These are phyloP conservation scores for Meiosimyza decipiens DNA, from an alignment of 2,888 invertebrate genomes.

Conservation along the genomic window DNA sequence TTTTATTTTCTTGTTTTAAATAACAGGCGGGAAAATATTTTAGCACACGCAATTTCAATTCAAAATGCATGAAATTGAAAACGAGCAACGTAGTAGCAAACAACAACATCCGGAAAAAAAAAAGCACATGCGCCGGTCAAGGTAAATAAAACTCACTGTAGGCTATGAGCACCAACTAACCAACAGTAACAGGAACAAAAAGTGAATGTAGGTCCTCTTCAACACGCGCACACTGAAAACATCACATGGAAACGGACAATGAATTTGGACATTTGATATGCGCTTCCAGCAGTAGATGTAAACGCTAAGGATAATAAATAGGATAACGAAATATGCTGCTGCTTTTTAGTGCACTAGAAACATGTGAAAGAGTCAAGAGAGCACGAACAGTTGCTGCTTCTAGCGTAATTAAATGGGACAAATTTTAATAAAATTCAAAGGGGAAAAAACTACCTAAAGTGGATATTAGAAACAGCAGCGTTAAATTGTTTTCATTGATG, in stretches of 20 bases:
- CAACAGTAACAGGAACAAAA: no score
- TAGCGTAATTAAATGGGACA: no score
- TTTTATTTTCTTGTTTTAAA: slow-evolving; percentile 1
- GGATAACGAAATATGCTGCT: neutral
- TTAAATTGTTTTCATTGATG: no score
- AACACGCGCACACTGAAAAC: neutral
- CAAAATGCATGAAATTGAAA: slow-evolving; percentile 33
- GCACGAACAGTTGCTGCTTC: no score
- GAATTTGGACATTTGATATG: slow-evolving; percentile 11
- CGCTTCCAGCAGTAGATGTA: neutral
- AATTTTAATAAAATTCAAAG: no score
- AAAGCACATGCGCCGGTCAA: neutral
- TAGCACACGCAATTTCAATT: slow-evolving; percentile 19
- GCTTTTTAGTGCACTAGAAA: no score
- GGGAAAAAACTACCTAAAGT: no score
- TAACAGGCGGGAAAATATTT: slow-evolving; percentile 15
- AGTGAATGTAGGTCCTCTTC: slow-evolving; percentile 6
- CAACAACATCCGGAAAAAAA: neutral
- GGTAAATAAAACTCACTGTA: slow-evolving; percentile 9
- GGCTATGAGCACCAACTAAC: no score
- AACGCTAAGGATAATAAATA: slow-evolving; percentile 1
- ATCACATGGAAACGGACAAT: slow-evolving; percentile 12
- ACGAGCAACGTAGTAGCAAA: slow-evolving; percentile 1
- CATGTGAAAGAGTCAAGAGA: no score
- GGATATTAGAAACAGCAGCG: no score